phyloP scores from a whole-genome alignment of 2,797 vertebrate species.

The Cichlasoma orientale region DNA sequence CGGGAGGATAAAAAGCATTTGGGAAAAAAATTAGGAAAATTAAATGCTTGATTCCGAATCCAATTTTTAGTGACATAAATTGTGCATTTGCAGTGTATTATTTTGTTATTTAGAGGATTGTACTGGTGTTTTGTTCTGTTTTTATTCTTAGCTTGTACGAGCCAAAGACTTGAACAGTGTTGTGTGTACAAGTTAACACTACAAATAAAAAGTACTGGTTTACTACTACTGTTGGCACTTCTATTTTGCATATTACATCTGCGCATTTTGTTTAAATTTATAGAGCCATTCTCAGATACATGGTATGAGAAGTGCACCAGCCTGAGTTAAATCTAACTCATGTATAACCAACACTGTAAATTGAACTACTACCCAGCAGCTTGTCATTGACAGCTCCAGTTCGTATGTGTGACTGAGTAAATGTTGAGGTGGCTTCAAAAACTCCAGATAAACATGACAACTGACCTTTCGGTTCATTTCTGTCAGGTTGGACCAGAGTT shows the following conservation, averaged over 20 bases:
- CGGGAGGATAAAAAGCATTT: no score
- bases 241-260: background rate
- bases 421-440: background rate
- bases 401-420: background rate
- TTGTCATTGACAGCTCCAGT: background rate
- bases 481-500: slow-evolving; percentile 94
- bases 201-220: background rate
- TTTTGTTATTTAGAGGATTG: no score
- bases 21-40: no score
- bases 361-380: background rate
- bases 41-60: no score
- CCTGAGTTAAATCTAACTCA: background rate
- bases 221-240: background rate
- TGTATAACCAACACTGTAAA: background rate
- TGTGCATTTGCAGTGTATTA: no score
- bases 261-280: no score
- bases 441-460: background rate
- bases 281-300: background rate
- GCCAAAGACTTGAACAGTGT: no score
- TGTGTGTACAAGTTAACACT: background rate
- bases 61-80: no score
- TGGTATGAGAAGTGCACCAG: background rate
- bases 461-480: slow-evolving; percentile 94
- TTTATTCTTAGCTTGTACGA: no score
- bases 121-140: no score